Evolutionary conservation across 2,113 vertebrate species (phyloP), one percentile per base, ranked within the genome.

Genomic region (Ochotona curzoniae): DNA sequence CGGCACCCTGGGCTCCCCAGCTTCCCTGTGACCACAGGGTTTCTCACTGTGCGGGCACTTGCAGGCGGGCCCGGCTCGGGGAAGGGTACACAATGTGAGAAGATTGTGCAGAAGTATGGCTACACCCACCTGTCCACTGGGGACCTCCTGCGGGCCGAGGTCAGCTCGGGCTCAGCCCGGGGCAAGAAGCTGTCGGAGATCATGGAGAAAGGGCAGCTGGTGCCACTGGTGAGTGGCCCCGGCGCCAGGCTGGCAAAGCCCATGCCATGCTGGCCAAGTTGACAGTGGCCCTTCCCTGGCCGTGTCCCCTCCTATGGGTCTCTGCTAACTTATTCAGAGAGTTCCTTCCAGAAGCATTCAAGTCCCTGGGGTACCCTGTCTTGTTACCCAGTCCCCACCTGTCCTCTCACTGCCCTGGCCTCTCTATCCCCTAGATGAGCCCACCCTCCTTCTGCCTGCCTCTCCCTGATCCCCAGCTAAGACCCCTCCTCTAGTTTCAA

Each of bases 41-140:
- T 69, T 76, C 89, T 93, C 69, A 94, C 71, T 28, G 81, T 28
- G 51, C 8, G 84, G 92, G 87, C 25, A 0, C 79, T 96, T 96
- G 83, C 96, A 99, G 99, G 99, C 3, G 99, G 99, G n/a, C 99
- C 99, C 0, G 99, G 99, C 95, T 99, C 99, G 0, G 99, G 99
- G 49, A 99, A 99, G 61, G 99, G 99, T 90, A 99, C 99, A 8
- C 99, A 99, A 96, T 99, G 99, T 83, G 99, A 99, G 97, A 99
- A 98, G 98, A 98, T 99, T 0, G 99, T 99, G 54, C 96, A 98
- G 87, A 99, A 99, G 88, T 99, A 99, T 60, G 99, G 99, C 96
- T 99, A 99, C 98, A 99, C 99, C 21, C 99, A 99, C 97, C 98
- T 99, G 80, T 99, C 99, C 74, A 99, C 99, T 5, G 99, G 99